Base-by-base conservation (phyloP, 2,888 invertebrate species). In the Liodrosophila aerea region DNA sequence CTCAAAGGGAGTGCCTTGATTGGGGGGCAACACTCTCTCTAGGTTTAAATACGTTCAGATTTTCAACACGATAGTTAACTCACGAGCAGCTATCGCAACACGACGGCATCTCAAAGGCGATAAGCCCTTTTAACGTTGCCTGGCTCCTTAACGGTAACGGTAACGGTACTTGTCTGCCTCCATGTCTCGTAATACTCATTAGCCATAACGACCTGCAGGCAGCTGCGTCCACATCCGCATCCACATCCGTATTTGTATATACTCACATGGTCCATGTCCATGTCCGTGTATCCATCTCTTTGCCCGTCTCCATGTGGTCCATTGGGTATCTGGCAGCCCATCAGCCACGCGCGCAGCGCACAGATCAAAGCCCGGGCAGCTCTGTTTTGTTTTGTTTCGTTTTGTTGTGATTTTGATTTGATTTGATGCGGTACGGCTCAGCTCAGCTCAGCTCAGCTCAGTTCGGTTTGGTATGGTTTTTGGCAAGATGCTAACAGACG, bases 161-260 rank as follows among this genome's bases (percentile, higher is more conserved):
- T 51, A 46, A 36, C 37, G n/a, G 43, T 30, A 45, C 50, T 64
- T 58, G 40, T 18, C 54, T n/a, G 44, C 58, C 50, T 53, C 43
- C 58, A 62, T 63, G 69, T 44, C 67, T 76, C 73, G 73, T 67
- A 82, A 80, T 83, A 76, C 83, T 78, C 77, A 78, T 78, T 78
- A 78, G 83, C 80, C 53, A 83, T 83, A 78, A 78, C 80, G 77
- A 80, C 73, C 69, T 57, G 29, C 60, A 46, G 60, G 59, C 68
- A 49, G 70, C 71, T 71, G 69, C 47, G 71, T 51, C 40, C 53
- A 39, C 52, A 40, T 11, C 15, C 41, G 41, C 60, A 45, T 36
- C n/a, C 22, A 31, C 34, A 30, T 37, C 69, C 39, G 22, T 22
- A 18, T 4, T 16, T 39, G 37, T n/a, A 9, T 11, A 7, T 16